These are phyloP conservation scores for Acutogordius australiensis DNA, from an alignment of 2,888 invertebrate species.

Conservation along the genomic window DNA sequence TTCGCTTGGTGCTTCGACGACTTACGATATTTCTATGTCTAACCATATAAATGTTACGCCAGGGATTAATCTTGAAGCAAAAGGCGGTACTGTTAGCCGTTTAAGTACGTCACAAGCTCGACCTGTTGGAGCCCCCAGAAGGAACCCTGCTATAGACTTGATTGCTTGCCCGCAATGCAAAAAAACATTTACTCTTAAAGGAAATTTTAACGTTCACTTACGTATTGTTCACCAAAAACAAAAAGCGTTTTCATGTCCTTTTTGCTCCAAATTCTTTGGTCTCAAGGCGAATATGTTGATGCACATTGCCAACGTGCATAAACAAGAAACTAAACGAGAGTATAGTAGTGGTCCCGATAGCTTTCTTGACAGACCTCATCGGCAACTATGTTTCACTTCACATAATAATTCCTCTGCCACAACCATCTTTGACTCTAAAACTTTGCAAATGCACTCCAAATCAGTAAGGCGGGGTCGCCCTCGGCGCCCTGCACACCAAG, in stretches of 20 bases:
- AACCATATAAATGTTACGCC: not conserved
- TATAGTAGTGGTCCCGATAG: too few relatives aligned
- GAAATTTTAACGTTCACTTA: conserved; percentile 1
- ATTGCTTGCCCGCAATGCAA: not conserved
- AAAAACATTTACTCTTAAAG: not conserved
- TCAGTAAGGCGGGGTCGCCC: too few relatives aligned
- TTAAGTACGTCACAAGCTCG: not conserved
- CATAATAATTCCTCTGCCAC: too few relatives aligned
- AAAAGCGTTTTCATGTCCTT: not conserved
- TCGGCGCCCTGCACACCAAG: too few relatives aligned
- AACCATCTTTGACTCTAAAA: too few relatives aligned
- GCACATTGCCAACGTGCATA: conserved; percentile 4
- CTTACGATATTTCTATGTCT: not conserved
- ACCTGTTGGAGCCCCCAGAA: not conserved
- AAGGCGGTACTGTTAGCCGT: not conserved
- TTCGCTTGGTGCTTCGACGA: not conserved
- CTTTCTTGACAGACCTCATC: too few relatives aligned
- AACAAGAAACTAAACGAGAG: too few relatives aligned
- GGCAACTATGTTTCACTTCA: too few relatives aligned
- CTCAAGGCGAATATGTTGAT: conserved; percentile 2
- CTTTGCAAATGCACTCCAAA: too few relatives aligned
- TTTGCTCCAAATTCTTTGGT: not conserved
- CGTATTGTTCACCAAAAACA: not conserved
- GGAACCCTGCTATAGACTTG: not conserved
- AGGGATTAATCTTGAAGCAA: not conserved